phyloP scores from a whole-genome alignment of 2,113 vertebrate genomes.

The Phodopus roborovskii region DNA sequence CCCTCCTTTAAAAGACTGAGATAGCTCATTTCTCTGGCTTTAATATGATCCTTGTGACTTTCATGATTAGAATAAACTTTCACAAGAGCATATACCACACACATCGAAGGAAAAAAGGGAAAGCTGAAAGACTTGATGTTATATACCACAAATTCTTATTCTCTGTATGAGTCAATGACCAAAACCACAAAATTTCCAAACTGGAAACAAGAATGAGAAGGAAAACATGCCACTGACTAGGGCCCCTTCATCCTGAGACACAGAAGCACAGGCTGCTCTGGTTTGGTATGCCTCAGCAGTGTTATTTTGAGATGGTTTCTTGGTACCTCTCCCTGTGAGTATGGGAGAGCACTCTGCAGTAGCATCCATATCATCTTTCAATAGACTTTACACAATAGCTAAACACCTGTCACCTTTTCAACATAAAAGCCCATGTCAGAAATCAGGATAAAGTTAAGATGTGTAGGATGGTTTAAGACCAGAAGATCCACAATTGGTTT shows the following conservation, averaged over 20 bases:
- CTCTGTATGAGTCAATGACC: conserved; percentile 56
- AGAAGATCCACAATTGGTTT: conserved; percentile 31
- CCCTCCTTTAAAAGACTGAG: neutral
- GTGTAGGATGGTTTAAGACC: neutral
- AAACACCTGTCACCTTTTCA: conserved; percentile 44
- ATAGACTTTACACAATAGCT: conserved; percentile 65
- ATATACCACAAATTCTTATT: conserved; percentile 42
- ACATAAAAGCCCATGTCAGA: conserved; percentile 56
- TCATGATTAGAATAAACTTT: conserved; percentile 53
- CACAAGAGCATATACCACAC: neutral
- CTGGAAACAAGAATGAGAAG: conserved; percentile 64
- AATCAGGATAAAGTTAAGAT: conserved; percentile 38
- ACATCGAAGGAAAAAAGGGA: conserved; percentile 31
- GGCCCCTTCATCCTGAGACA: conserved; percentile 36
- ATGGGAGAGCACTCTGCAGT: conserved; percentile 20
- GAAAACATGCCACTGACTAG: conserved; percentile 35
- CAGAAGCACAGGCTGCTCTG: neutral
- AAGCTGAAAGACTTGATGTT: conserved; percentile 44
- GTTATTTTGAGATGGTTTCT: conserved; percentile 79
- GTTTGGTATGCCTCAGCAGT: conserved; percentile 63
- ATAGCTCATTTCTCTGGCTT: conserved; percentile 33
- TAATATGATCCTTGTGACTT: neutral
- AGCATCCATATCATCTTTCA: conserved; percentile 57
- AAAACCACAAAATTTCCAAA: conserved; percentile 60
- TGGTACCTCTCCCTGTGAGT: conserved; percentile 73